Base-by-base conservation (phyloP, 1,140 invertebrate genomes). In the Camponotus floridanus region DNA sequence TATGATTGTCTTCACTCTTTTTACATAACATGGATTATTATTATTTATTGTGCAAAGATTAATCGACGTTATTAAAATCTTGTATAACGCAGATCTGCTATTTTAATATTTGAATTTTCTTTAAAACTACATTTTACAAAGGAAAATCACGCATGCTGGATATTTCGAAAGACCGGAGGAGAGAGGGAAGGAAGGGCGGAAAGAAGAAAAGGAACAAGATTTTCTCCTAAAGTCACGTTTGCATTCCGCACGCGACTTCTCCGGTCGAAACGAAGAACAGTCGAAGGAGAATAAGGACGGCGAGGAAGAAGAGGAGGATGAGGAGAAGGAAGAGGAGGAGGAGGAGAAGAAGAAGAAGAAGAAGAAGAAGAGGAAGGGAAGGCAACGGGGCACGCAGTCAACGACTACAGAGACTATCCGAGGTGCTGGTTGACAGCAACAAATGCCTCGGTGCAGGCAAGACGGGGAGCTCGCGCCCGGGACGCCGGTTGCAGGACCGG, bases 391-490 rank as follows among this genome's bases (percentile, higher is more conserved):
- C 61, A 83, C 70, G 70, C 76, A 89, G 89, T 85, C 80, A 90
- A 90, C 88, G 88, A 86, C 88, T 87, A 90, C 86, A 89, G 76
- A 86, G 87, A 88, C 91, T 78, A 81, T 88, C 88, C 79, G 87
- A 91, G 90, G 89, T 88, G 90, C 89, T 76, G 91, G 92, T 93
- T 94, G 94, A 94, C 94, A 94, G 94, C 87, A 92, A 94, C 92
- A 94, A 94, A 94, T 94, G 94, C 92, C 86, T 91, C 86, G 90
- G 91, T 93, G 91, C 91, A 88, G 90, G 89, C 90, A 94, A 94
- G 94, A 94, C 94, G 92, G 92, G 93, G 91, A 94, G 94, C 94
- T 94, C 91, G 91, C 91, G 92, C 90, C 92, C 91, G 89, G 92
- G 91, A 94, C 89, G 93, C 91, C 91, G 91, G 92, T 94, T 94